Evolutionary conservation across 2,113 vertebrate species (phyloP).

Genomic region (Acanthisitta chloris): DNA sequence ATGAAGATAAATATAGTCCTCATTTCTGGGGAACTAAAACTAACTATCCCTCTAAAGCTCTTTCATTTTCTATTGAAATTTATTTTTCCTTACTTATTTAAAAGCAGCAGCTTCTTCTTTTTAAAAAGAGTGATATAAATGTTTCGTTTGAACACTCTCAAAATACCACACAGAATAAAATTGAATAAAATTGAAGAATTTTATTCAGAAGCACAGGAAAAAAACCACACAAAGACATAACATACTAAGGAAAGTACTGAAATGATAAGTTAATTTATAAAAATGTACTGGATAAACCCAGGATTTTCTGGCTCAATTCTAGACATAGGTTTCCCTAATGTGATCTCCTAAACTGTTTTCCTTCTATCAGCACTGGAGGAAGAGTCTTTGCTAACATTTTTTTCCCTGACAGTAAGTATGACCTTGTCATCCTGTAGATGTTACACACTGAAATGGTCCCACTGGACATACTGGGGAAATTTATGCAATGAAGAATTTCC

Average conservation of each 20-base stretch:
- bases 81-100: neutral
- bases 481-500: neutral
- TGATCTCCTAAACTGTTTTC: neutral
- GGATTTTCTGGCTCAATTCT: neutral
- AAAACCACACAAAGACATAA: neutral
- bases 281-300: neutral
- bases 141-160: neutral
- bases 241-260: neutral
- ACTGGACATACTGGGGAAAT: neutral
- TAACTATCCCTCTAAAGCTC: neutral
- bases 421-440: neutral
- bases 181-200: neutral
- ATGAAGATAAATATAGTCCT: constrained; percentile 25
- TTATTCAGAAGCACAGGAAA: constrained; percentile 47
- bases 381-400: neutral
- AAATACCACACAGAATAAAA: neutral
- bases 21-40: neutral
- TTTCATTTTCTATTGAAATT: neutral
- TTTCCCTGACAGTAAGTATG: neutral
- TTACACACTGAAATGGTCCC: neutral
- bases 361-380: neutral
- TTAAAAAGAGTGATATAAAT: neutral
- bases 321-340: neutral
- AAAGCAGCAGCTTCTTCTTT: neutral
- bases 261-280: neutral